A percentile compares a stretch with the other conserved stretches of the same genome.
phyloP scores from a whole-genome alignment of 2,888 invertebrate species.

The Eristalinus aeneus region DNA sequence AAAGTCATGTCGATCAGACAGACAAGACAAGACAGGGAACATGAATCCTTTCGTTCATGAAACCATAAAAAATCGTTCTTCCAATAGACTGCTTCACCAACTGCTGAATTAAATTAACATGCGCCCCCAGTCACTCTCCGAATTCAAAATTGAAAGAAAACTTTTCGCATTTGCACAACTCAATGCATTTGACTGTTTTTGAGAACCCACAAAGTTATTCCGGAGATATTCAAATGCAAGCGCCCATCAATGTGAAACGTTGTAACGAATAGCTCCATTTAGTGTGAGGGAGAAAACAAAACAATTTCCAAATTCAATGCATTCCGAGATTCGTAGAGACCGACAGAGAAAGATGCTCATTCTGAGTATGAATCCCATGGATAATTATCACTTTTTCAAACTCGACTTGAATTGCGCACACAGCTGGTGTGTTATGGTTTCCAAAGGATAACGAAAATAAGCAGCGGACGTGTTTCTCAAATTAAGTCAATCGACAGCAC shows the following conservation, averaged over 20 bases:
- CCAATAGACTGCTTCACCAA: background rate
- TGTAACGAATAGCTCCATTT: background rate
- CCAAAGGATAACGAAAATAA: background rate
- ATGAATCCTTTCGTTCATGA: no score
- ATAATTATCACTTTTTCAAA: constrained; percentile 25
- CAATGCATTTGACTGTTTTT: constrained; percentile 14
- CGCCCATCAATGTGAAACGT: constrained; percentile 13
- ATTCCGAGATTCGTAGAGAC: background rate
- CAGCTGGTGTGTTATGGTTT: constrained; percentile 3
- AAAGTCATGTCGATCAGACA: no score
- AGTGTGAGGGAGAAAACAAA: background rate
- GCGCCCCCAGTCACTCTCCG: background rate
- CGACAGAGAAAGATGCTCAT: background rate
- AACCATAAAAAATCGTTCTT: background rate
- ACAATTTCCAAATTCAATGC: background rate
- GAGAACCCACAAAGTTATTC: background rate
- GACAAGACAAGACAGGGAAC: no score
- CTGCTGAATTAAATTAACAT: background rate
- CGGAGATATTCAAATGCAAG: constrained; percentile 10
- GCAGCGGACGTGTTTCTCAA: background rate
- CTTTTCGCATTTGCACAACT: constrained; percentile 37
- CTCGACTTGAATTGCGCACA: background rate
- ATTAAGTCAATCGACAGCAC: background rate
- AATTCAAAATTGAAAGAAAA: constrained; percentile 21
- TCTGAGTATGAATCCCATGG: constrained; percentile 8